Evolutionary conservation across 2,888 invertebrate genomes (phyloP), one percentile per base, ranked within the genome.

Genomic region (Acleris sparsana): DNA sequence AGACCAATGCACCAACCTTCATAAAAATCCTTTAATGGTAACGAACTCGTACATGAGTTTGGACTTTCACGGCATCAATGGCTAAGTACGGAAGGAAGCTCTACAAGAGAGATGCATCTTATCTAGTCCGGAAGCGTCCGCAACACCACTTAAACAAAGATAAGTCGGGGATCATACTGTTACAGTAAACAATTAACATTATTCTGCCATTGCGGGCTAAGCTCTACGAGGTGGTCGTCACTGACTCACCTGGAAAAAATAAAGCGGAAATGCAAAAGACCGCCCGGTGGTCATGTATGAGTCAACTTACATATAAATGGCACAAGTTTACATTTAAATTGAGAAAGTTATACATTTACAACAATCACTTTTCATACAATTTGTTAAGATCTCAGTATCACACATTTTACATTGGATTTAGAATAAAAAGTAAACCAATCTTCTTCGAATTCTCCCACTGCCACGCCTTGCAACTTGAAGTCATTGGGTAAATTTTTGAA

Each of bases 71-170:
- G 75, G 73, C 73, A 76, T 78, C 73, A 78, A 78, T 76, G 77
- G 76, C 70, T 71, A 77, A 60, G 79, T 77, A 73, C 84, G 89
- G 87, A 90, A 89, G 91, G 90, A 91, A 91, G 89, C 88, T 84
- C 84, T 87, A 88, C 82, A 86, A 82, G 75, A 73, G 73, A 77
- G 80, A 80, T 83, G 79, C 80, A 75, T 78, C 79, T 72, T 92
- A 89, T 90, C 90, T 88, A 87, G 78, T 72, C 85, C 86, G 91
- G 88, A 91, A 89, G 83, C 83, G 80, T 75, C 77, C 73, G 85
- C 82, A 80, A 79, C 79, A 77, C 76, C 82, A 83, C 82, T 81
- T 83, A 77, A 80, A 80, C 80, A 75, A 79, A 78, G 85, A 86
- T 88, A 85, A 87, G 83, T 75, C 75, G 74, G 73, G 82, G 83